Conservation (phyloP, 2,113 vertebrate genomes). For the Gadus chalcogrammus region DNA sequence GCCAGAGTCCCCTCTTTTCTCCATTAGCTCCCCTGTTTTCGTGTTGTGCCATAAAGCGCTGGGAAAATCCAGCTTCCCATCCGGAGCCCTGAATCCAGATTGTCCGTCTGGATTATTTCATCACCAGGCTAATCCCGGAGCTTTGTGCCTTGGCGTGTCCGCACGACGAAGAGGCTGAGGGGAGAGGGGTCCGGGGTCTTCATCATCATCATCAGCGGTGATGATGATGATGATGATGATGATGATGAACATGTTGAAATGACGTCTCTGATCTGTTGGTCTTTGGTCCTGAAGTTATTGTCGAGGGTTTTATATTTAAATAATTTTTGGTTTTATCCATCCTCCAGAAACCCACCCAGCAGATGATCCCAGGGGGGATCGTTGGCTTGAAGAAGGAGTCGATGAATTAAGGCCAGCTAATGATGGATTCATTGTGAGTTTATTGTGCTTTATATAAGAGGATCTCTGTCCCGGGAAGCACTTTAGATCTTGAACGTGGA, state of each 20-base stretch:
- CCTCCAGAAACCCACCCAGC: no score
- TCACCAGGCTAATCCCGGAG: constrained; percentile 57
- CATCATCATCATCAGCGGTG: constrained; percentile 38
- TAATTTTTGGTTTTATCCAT: background rate
- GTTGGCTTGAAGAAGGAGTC: no score
- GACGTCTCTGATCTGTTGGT: background rate
- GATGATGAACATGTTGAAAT: constrained; percentile 5
- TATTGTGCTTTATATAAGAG: no score
- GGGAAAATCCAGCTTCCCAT: constrained; percentile 55
- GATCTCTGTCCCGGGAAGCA: no score
- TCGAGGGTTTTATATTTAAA: constrained; percentile 25
- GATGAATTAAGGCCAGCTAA: no score
- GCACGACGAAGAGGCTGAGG: constrained; percentile 48
- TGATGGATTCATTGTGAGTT: no score
- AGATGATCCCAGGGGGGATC: background rate
- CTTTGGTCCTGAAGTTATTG: constrained; percentile 21
- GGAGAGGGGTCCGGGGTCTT: constrained; percentile 20
- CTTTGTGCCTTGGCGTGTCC: constrained; percentile 43
- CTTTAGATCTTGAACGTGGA: no score
- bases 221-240: constrained; percentile 13
- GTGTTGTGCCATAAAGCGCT: constrained; percentile 47
- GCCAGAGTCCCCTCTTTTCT: constrained; percentile 27
- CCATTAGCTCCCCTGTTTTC: constrained; percentile 49
- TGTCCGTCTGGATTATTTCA: constrained; percentile 57
- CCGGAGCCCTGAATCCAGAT: constrained; percentile 36